These are phyloP conservation scores for Loriculus beryllinus DNA, from an alignment of 2,797 vertebrate genomes.

Conservation along the genomic window DNA sequence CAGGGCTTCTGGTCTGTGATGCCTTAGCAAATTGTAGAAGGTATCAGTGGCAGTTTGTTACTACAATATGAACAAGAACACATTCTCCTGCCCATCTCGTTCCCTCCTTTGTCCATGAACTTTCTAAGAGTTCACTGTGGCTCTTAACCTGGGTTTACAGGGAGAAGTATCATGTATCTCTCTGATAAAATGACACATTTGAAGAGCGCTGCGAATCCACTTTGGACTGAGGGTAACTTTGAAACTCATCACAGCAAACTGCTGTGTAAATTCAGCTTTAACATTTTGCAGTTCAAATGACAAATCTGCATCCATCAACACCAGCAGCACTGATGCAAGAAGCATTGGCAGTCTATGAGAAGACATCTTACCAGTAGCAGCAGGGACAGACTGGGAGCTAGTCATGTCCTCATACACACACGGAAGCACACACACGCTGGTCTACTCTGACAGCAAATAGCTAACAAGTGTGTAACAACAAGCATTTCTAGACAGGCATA, in stretches of 20 bases:
- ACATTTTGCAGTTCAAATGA: neutral
- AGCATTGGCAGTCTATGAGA: neutral
- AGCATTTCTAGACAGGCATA: neutral
- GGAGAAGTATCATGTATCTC: neutral
- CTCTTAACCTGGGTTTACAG: neutral
- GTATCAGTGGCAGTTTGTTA: neutral
- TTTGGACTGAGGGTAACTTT: neutral
- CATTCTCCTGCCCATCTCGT: neutral
- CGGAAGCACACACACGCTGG: neutral
- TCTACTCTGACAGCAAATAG: neutral
- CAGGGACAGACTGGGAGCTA: neutral
- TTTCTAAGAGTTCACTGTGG: neutral
- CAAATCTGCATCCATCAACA: neutral
- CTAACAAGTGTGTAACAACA: neutral
- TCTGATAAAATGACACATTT: neutral
- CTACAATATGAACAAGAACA: neutral
- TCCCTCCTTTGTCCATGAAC: neutral
- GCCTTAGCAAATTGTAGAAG: neutral
- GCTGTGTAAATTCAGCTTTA: neutral
- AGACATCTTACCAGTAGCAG: neutral
- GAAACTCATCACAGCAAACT: neutral
- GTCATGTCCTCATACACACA: neutral
- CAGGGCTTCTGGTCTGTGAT: neutral
- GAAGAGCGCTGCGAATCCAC: neutral
- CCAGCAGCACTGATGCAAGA: neutral